Evolutionary conservation across 2,888 invertebrate genomes (phyloP).

Genomic region (Euproctis similis): DNA sequence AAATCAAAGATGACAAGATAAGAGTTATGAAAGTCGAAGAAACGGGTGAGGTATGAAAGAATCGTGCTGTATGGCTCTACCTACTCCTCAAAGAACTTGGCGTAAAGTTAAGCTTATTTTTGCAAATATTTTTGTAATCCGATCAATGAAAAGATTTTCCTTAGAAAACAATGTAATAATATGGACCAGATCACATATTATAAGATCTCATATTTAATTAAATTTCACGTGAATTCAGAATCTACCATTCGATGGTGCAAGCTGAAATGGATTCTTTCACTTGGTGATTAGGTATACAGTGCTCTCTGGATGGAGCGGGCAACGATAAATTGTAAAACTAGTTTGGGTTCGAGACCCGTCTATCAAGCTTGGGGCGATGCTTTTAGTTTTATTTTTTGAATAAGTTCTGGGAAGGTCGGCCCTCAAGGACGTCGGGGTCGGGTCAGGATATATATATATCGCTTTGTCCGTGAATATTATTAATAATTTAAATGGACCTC

Average conservation of each 20-base stretch:
- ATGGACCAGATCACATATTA: too few species aligned
- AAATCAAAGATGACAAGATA: too few species aligned
- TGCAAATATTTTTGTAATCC: too few species aligned
- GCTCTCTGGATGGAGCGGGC: conserved; percentile 23
- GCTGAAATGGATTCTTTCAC: conserved; percentile 29
- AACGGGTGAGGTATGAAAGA: too few species aligned
- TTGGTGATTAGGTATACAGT: conserved; percentile 39
- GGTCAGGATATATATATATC: too few species aligned
- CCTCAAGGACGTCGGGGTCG: conserved; percentile 51
- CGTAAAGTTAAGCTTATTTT: too few species aligned
- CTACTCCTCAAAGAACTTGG: too few species aligned
- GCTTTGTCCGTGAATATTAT: conserved; percentile 25
- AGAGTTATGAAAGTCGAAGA: too few species aligned
- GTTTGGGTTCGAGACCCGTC: conserved; percentile 38
- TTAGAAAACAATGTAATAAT: too few species aligned
- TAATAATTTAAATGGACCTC: conserved; percentile 27
- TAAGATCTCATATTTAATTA: conserved; percentile 33
- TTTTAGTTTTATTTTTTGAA: conserved; percentile 54
- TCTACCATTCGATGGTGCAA: conserved; percentile 13
- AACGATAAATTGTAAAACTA: conserved; percentile 47
- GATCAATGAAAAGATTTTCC: too few species aligned
- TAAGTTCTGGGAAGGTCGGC: conserved; percentile 58
- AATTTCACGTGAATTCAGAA: conserved; percentile 21
- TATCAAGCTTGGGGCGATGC: conserved; percentile 34
- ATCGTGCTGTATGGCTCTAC: too few species aligned